phyloP scores from a whole-genome alignment of 1,140 invertebrate species.

The Neodiprion lecontei region DNA sequence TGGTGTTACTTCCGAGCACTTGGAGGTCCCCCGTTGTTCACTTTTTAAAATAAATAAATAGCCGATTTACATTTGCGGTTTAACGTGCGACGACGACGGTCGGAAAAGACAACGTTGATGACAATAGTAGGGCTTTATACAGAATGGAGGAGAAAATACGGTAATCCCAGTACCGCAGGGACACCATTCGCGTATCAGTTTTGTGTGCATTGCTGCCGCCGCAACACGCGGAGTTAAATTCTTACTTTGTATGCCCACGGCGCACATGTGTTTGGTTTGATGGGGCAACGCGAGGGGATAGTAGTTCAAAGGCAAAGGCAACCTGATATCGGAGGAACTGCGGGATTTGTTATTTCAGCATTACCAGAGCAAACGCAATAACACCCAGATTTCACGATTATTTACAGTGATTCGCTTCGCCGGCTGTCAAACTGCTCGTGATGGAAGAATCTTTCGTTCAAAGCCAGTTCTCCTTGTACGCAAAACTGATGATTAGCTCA shows the following conservation, averaged over 20 bases:
- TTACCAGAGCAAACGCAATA: conserved; percentile 41
- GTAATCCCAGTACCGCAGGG: neutral
- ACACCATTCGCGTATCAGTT: neutral
- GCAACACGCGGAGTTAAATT: neutral
- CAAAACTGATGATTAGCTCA: no score
- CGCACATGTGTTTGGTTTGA: conserved; percentile 18
- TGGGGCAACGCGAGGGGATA: conserved; percentile 21
- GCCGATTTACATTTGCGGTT: no score
- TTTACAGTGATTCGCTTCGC: neutral
- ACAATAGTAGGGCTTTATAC: neutral
- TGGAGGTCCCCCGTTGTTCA: no score
- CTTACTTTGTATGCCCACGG: conserved; percentile 11
- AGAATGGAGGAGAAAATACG: neutral
- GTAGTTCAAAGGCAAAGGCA: conserved; percentile 47
- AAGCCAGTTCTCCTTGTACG: no score
- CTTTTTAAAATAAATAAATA: no score
- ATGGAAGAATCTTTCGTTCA: no score
- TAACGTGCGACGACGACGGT: neutral
- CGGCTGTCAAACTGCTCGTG: no score
- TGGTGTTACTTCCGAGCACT: no score
- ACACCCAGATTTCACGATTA: conserved; percentile 18
- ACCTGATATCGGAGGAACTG: conserved; percentile 36
- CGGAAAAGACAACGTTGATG: neutral
- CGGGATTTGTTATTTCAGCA: conserved; percentile 44
- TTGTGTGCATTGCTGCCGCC: neutral